Conservation (phyloP, 2,113 vertebrate genomes). For the Oriolus oriolus region DNA sequence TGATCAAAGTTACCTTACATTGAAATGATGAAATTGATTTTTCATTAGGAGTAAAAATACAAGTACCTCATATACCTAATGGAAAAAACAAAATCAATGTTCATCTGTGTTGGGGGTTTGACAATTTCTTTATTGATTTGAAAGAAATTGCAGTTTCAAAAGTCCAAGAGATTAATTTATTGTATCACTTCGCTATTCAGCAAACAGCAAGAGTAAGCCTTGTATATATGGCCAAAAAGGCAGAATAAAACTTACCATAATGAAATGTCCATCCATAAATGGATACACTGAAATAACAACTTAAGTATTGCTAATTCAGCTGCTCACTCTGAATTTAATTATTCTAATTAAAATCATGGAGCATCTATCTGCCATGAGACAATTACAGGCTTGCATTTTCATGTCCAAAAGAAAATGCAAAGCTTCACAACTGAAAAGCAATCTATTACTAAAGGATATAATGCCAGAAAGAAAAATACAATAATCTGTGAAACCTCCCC, state of each 20-base stretch:
- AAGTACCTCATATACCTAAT: slow-evolving; percentile 13
- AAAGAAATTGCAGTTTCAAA: slow-evolving; percentile 1
- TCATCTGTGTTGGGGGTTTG: background rate
- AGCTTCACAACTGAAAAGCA: background rate
- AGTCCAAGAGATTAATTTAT: slow-evolving; percentile 24
- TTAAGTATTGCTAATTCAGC: background rate
- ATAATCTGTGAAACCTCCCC: background rate
- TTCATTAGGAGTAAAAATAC: slow-evolving; percentile 47
- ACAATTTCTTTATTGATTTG: slow-evolving; percentile 36
- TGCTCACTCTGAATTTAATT: background rate
- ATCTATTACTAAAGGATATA: background rate
- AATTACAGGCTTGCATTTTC: background rate
- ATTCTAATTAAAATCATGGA: slow-evolving; percentile 26
- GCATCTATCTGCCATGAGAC: background rate
- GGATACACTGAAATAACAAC: background rate
- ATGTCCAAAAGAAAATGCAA: background rate
- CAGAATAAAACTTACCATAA: background rate
- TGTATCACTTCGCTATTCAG: background rate
- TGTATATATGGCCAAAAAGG: background rate
- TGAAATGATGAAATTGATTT: slow-evolving; percentile 51
- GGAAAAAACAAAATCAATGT: background rate
- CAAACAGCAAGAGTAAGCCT: background rate
- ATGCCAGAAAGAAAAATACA: background rate
- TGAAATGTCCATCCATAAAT: background rate
- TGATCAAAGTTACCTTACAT: background rate